These are phyloP conservation scores for Hydractinia echinata DNA, from an alignment of 30 jellyfish, hydroid and myxozoan species.

Conservation along the genomic window DNA sequence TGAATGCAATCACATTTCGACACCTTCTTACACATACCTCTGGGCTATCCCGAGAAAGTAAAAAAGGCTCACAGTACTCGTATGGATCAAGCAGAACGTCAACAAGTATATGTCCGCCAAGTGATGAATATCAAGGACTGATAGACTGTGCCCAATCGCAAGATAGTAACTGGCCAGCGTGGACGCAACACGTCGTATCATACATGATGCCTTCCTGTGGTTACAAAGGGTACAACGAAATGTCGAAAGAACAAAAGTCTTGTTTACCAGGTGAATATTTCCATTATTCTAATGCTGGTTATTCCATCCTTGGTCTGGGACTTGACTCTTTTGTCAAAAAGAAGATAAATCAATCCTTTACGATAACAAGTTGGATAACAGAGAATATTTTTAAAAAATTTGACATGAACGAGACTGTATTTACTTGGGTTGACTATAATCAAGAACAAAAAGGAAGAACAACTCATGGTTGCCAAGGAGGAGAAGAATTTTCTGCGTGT, in stretches of 20 bases:
- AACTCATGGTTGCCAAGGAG: conserved; percentile 21
- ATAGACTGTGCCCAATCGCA: not conserved
- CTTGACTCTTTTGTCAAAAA: conserved; percentile 9
- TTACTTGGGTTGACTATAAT: conserved; percentile 7
- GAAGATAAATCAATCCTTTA: not conserved
- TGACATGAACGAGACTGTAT: conserved; percentile 4
- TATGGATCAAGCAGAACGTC: conserved; percentile 22
- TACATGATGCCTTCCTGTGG: conserved; percentile 30
- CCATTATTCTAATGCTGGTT: conserved; percentile 24
- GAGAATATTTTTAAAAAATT: not conserved
- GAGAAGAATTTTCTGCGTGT: not conserved
- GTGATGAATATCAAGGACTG: not conserved
- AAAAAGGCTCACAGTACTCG: not conserved
- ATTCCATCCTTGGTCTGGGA: conserved; percentile 18
- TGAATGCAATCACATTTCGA: conserved; percentile 5
- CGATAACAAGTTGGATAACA: not conserved
- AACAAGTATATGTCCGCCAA: conserved; percentile 16
- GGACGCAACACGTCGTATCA: conserved; percentile 11
- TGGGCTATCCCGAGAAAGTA: conserved; percentile 13
- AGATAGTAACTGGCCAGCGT: conserved; percentile 16
- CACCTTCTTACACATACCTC: conserved; percentile 6
- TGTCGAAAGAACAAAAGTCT: not conserved
- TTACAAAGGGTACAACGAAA: conserved; percentile 1
- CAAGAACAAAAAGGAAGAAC: not conserved
- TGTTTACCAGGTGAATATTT: conserved; percentile 17